Percentiles rank a stretch among this genome's conserved stretches.
phyloP scores from a whole-genome alignment of 2,888 invertebrate genomes.

The Pristionchus exspectatus region DNA sequence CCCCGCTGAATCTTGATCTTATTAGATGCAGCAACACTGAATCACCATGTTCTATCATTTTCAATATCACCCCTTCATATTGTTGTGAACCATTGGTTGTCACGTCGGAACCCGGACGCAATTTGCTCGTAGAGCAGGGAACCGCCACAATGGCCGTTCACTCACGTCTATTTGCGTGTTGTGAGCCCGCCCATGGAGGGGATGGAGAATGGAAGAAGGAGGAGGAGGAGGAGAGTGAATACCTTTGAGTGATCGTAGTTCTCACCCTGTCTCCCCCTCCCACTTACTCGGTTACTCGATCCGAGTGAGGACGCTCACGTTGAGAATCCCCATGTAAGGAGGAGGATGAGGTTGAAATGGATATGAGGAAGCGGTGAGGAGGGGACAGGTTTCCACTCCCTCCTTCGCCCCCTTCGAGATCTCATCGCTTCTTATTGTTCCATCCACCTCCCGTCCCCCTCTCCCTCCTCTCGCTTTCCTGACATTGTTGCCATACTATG shows the following conservation, averaged over 20 bases:
- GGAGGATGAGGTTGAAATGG: constrained; percentile 25
- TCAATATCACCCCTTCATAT: not conserved
- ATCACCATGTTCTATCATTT: not conserved
- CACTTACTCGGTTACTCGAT: not conserved
- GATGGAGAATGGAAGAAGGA: not conserved
- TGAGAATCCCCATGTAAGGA: not conserved
- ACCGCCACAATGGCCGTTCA: not conserved
- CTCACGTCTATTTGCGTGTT: constrained; percentile 16
- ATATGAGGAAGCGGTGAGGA: constrained; percentile 16
- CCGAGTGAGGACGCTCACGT: not conserved
- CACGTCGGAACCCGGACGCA: not conserved
- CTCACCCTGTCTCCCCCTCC: not conserved
- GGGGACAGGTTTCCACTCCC: constrained; percentile 33
- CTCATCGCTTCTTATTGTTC: constrained; percentile 37
- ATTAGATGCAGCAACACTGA: not conserved
- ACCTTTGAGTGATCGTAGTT: not conserved
- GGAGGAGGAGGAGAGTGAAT: not conserved
- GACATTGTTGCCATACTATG: not conserved
- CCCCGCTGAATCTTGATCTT: not conserved
- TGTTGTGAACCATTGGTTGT: not conserved
- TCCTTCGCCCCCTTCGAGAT: not conserved
- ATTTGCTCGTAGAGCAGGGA: not conserved
- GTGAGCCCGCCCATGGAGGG: not conserved
- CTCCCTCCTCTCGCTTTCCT: not conserved
- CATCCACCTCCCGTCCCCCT: not conserved